phyloP scores from a whole-genome alignment of 2,888 invertebrate genomes.

The Zele albiditarsus region DNA sequence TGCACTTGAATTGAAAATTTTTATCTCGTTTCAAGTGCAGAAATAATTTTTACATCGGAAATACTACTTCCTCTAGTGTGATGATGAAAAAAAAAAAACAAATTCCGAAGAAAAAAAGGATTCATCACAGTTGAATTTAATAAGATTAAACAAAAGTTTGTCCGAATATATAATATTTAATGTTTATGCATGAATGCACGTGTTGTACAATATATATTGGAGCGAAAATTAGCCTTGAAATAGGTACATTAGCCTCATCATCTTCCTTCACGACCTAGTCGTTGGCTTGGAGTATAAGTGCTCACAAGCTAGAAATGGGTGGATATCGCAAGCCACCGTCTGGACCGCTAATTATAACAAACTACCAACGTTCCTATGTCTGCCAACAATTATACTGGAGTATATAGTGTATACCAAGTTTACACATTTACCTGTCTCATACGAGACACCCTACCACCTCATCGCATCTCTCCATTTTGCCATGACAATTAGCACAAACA shows the following conservation, averaged over 20 bases:
- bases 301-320: conserved; percentile 31
- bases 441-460: conserved; percentile 12
- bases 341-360: conserved; percentile 61
- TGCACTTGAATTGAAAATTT: too few relatives aligned
- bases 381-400: conserved; percentile 45
- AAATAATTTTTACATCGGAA: too few relatives aligned
- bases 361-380: conserved; percentile 46
- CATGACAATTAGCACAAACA: conserved; percentile 48
- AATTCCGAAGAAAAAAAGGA: too few relatives aligned
- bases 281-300: conserved; percentile 8
- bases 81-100: too few relatives aligned
- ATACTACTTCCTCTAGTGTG: too few relatives aligned
- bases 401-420: conserved; percentile 44
- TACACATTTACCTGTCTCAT: conserved; percentile 16
- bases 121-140: too few relatives aligned
- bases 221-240: conserved; percentile 53
- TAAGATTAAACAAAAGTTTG: too few relatives aligned
- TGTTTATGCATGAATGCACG: background rate
- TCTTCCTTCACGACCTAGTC: conserved; percentile 42
- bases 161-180: too few relatives aligned
- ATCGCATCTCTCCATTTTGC: conserved; percentile 33
- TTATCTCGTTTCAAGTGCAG: too few relatives aligned
- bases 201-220: conserved; percentile 34
- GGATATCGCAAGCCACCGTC: conserved; percentile 52
- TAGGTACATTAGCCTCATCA: conserved; percentile 49